These are phyloP conservation scores for Poecilia velifera DNA, from an alignment of 2,797 vertebrate genomes.

Conservation along the genomic window DNA sequence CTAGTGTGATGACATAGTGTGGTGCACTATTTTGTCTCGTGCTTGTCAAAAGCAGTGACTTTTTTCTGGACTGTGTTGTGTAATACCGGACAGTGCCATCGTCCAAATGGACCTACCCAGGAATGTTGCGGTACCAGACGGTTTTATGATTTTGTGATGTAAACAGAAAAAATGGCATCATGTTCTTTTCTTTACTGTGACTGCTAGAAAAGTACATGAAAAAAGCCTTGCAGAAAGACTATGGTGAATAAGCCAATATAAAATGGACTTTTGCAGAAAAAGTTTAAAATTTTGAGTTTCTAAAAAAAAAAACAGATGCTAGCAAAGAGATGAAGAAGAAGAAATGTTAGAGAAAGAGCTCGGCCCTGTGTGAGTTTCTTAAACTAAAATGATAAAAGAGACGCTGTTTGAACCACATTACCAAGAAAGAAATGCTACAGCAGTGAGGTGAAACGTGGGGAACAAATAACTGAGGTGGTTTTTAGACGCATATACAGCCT, in stretches of 20 bases:
- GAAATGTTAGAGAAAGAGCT: not conserved
- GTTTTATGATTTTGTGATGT: no score
- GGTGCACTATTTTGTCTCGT: no score
- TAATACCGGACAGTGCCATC: no score
- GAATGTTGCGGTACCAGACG: no score
- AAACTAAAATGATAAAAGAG: not conserved
- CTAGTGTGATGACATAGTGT: no score
- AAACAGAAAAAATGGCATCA: no score
- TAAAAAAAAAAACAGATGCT: not conserved
- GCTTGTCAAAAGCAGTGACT: no score
- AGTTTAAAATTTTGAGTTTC: not conserved
- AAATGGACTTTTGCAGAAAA: not conserved
- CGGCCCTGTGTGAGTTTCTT: not conserved
- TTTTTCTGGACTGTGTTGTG: no score
- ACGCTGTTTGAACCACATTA: not conserved
- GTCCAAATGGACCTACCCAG: no score
- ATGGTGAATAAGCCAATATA: not conserved
- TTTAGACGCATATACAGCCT: constrained; percentile 2
- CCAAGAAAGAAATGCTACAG: constrained; percentile 7
- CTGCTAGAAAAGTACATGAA: not conserved
- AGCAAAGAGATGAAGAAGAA: not conserved
- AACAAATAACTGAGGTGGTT: not conserved
- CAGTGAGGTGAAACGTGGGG: constrained; percentile 4
- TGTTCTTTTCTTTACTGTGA: not conserved
- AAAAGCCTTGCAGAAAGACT: not conserved